Conservation (phyloP, 2,797 vertebrate species). For the Ctenopoma kingsleyae region DNA sequence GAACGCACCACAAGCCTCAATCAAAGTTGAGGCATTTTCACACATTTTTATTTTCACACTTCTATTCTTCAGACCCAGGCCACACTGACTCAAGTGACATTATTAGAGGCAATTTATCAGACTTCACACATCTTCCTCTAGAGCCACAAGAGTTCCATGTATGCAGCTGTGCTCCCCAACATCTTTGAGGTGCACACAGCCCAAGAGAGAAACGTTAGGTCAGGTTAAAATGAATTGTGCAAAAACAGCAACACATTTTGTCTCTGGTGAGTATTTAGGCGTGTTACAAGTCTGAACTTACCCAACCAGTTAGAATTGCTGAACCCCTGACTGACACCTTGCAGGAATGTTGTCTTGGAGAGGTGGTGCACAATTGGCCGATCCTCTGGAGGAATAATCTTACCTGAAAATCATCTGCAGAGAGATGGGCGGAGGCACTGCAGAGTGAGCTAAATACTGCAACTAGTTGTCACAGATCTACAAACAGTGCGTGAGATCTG, state of each 20-base stretch:
- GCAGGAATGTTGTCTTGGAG: slow-evolving; percentile 40
- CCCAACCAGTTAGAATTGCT: slow-evolving; percentile 49
- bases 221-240: slow-evolving; percentile 19
- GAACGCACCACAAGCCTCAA: too few species aligned
- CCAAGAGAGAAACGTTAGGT: slow-evolving; percentile 30
- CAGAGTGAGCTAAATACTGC: slow-evolving; percentile 15
- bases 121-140: too few species aligned
- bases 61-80: too few species aligned
- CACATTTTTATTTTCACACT: too few species aligned
- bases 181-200: background rate
- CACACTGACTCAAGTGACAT: too few species aligned
- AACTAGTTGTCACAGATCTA: background rate
- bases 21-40: too few species aligned
- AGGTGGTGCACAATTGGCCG: slow-evolving; percentile 45
- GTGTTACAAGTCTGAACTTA: slow-evolving; percentile 18
- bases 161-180: too few species aligned
- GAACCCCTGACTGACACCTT: slow-evolving; percentile 21
- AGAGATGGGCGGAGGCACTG: slow-evolving; percentile 43
- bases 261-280: background rate
- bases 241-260: background rate
- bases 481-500: background rate
- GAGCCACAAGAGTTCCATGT: too few species aligned
- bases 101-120: too few species aligned
- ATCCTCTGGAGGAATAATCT: slow-evolving; percentile 16
- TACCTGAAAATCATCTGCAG: slow-evolving; percentile 4